These are phyloP conservation scores for Caenorhabditis sp. DNA, from an alignment of 2,888 invertebrate genomes.

Conservation along the genomic window DNA sequence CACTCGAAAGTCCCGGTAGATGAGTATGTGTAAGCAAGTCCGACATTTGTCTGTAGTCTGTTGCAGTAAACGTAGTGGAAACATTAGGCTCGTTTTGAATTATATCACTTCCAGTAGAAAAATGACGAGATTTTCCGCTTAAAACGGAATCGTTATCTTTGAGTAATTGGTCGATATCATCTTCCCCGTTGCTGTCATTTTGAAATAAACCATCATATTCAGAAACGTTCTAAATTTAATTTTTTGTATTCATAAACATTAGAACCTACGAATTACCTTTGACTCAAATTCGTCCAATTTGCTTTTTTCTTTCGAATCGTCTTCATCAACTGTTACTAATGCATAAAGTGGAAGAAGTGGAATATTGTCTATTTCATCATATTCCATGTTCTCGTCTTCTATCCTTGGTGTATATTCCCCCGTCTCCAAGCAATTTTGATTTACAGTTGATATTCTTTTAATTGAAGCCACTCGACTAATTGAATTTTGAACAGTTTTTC, in stretches of 20 bases:
- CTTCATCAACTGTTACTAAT: conserved; percentile 91
- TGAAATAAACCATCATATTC: conserved; percentile 93
- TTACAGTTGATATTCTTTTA: conserved; percentile 69
- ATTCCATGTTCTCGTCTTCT: conserved; percentile 84
- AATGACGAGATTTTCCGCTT: conserved; percentile 67
- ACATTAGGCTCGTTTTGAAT: conserved; percentile 43
- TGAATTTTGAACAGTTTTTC: conserved; percentile 61
- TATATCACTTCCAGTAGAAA: conserved; percentile 68
- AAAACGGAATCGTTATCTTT: conserved; percentile 87
- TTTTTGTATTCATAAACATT: not conserved
- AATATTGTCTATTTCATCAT: conserved; percentile 97
- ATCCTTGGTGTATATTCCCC: conserved; percentile 27
- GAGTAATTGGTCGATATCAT: conserved; percentile 88
- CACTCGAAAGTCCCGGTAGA: conserved; percentile 81
- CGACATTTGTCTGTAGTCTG: conserved; percentile 87
- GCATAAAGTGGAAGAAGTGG: conserved; percentile 98
- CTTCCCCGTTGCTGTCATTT: conserved; percentile 86
- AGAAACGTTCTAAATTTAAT: conserved; percentile 18
- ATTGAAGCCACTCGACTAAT: conserved; percentile 74
- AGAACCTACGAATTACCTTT: too few relatives aligned
- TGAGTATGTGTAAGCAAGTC: conserved; percentile 91
- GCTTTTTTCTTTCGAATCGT: conserved; percentile 71
- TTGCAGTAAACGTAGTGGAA: conserved; percentile 70
- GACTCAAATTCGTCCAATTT: too few relatives aligned
- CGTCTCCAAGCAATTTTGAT: conserved; percentile 29